phyloP scores from a whole-genome alignment of 2,888 invertebrate species.

The Tachina lurida region DNA sequence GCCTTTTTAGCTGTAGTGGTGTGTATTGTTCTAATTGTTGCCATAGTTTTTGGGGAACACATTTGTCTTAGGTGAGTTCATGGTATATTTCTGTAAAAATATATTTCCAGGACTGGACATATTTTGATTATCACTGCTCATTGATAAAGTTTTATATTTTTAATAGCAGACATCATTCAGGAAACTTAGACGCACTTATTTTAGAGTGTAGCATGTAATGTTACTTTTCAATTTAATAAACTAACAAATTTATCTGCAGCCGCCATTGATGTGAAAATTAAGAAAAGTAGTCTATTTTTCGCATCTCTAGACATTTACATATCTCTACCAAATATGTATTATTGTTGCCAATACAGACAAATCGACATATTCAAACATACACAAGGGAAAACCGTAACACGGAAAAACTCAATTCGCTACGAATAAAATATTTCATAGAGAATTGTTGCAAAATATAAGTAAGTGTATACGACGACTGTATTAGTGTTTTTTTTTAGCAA shows the following conservation, averaged over 20 bases:
- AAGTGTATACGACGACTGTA: constrained; percentile 28
- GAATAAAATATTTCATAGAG: constrained; percentile 38
- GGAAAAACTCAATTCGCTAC: constrained; percentile 4
- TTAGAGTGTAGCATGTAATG: constrained; percentile 12
- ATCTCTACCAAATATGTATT: constrained; percentile 43
- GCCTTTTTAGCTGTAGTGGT: no score
- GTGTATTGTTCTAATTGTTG: no score
- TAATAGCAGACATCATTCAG: no score
- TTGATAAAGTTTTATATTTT: background rate
- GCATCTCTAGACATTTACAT: constrained; percentile 57
- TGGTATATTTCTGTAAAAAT: no score
- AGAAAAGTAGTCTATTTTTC: constrained; percentile 41
- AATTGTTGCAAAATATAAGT: constrained; percentile 42
- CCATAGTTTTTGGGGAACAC: no score
- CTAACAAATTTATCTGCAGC: background rate
- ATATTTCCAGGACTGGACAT: no score
- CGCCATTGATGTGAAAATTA: constrained; percentile 47
- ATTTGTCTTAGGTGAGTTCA: no score
- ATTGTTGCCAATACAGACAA: constrained; percentile 49
- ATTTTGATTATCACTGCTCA: no score
- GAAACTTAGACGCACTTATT: background rate
- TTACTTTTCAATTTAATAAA: background rate
- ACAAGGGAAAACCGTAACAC: constrained; percentile 26
- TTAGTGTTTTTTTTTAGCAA: constrained; percentile 62
- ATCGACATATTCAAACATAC: constrained; percentile 19